Conservation (phyloP, 2,888 invertebrate species). For the Acleris laterana region DNA sequence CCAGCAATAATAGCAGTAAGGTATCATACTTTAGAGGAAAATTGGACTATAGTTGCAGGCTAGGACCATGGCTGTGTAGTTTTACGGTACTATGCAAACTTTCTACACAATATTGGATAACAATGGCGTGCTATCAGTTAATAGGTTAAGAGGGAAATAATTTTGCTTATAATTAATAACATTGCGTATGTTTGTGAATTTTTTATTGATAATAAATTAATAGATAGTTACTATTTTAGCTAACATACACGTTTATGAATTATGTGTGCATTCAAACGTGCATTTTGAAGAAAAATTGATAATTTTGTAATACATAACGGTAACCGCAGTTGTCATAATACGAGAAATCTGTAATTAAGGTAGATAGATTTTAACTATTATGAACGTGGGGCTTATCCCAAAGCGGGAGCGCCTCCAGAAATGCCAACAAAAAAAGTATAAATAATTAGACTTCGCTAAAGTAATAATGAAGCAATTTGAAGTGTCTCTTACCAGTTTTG, state of each 20-base stretch:
- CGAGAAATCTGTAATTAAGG: slow-evolving; percentile 13
- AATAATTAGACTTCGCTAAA: slow-evolving; percentile 31
- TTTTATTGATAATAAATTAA: slow-evolving; percentile 34
- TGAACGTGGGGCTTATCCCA: slow-evolving; percentile 7
- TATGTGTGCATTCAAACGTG: slow-evolving; percentile 21
- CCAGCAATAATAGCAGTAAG: too few relatives aligned
- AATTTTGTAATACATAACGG: slow-evolving; percentile 16
- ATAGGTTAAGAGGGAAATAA: slow-evolving; percentile 27
- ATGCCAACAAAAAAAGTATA: slow-evolving; percentile 24
- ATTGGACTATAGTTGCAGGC: too few relatives aligned
- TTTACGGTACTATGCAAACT: slow-evolving; percentile 18
- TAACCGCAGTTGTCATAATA: slow-evolving; percentile 21
- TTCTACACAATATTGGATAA: slow-evolving; percentile 31
- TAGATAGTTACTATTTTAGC: slow-evolving; percentile 31
- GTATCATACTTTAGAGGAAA: too few relatives aligned
- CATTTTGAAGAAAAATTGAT: slow-evolving; percentile 3
- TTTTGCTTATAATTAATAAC: slow-evolving; percentile 33
- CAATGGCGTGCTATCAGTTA: slow-evolving; percentile 38
- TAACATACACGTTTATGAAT: slow-evolving; percentile 30
- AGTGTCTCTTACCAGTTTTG: slow-evolving; percentile 48
- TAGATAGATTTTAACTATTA: slow-evolving; percentile 12
- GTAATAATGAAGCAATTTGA: slow-evolving; percentile 30
- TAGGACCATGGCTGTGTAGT: too few relatives aligned
- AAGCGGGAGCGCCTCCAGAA: slow-evolving; percentile 21
- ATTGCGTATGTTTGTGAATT: slow-evolving; percentile 33